Evolutionary conservation across 2,113 vertebrate species (phyloP).

Genomic region (Ctenomys sociabilis): DNA sequence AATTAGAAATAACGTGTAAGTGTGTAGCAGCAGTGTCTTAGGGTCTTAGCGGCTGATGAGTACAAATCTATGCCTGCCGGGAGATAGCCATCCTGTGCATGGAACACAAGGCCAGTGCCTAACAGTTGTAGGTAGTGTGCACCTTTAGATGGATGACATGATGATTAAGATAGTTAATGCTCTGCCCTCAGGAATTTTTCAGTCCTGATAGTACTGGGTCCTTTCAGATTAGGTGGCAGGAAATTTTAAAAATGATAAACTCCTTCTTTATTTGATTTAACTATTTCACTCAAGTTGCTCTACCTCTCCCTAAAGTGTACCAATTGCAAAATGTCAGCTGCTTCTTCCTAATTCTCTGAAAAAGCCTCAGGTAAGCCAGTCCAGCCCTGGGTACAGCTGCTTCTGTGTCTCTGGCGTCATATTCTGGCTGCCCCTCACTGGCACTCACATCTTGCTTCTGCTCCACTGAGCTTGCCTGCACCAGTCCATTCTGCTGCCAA

Average conservation of each 20-base stretch:
- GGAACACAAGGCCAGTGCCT: background rate
- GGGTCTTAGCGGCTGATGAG: background rate
- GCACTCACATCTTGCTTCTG: background rate
- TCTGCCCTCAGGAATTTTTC: background rate
- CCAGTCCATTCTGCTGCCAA: background rate
- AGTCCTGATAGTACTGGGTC: background rate
- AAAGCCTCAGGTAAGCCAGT: background rate
- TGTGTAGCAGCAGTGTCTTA: background rate
- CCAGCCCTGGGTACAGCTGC: background rate
- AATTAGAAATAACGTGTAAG: constrained; percentile 4
- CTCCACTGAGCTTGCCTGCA: background rate
- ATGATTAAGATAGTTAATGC: background rate
- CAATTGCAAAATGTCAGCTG: background rate
- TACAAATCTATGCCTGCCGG: background rate
- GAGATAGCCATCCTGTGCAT: no score
- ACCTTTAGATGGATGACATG: background rate
- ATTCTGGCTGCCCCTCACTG: background rate
- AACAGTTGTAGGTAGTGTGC: background rate
- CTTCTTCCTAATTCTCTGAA: background rate
- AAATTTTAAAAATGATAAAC: background rate
- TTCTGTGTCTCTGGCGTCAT: background rate
- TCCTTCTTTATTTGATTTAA: background rate
- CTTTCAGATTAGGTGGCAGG: constrained; percentile 12
- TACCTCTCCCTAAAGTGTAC: background rate
- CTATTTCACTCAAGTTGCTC: background rate